phyloP scores from a whole-genome alignment of 2,113 vertebrate species.

The Caretta caretta region DNA sequence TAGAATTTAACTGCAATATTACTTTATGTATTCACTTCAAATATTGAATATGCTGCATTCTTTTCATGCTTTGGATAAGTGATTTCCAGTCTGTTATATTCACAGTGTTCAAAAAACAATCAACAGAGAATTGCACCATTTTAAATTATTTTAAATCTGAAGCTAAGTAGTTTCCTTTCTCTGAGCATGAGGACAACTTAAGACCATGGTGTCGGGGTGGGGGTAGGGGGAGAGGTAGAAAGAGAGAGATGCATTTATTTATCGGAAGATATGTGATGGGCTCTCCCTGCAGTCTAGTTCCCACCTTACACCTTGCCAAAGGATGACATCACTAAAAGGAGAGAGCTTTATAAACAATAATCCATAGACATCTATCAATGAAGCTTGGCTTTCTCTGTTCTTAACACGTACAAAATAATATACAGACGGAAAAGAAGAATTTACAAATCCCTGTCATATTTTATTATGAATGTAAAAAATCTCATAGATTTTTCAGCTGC shows the following conservation, averaged over 20 bases:
- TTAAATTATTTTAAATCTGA: background rate
- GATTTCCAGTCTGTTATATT: background rate
- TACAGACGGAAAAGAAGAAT: background rate
- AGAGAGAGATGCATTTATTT: background rate
- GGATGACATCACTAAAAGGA: background rate
- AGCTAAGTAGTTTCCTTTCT: background rate
- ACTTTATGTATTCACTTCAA: background rate
- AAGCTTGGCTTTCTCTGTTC: background rate
- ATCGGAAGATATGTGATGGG: background rate
- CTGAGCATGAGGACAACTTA: background rate
- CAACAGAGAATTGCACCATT: background rate
- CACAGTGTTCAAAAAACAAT: background rate
- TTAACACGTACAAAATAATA: background rate
- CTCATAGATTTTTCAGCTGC: background rate
- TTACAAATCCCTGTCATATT: background rate
- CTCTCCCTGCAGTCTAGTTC: background rate
- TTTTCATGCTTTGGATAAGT: background rate
- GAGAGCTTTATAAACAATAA: background rate
- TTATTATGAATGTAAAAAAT: background rate
- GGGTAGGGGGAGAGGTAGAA: background rate
- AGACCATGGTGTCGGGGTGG: background rate
- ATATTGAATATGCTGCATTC: background rate
- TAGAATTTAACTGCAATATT: background rate
- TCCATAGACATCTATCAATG: no score
- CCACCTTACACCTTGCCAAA: background rate